Evolutionary conservation across 53 echinoderm and acorn worm genomes (phyloP).

Genomic region (Echinarachnius parma): DNA sequence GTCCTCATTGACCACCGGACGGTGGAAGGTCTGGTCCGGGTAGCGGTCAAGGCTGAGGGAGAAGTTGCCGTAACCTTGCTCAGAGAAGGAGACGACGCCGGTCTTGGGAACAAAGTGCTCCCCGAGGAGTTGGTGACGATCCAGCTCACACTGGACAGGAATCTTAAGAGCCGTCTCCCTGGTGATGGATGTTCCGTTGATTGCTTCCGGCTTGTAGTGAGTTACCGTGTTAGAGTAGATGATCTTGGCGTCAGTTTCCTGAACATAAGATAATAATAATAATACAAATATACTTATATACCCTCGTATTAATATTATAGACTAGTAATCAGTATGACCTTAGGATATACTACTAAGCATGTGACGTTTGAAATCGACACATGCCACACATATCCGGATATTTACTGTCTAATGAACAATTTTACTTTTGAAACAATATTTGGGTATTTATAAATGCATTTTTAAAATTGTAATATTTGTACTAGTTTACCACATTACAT

Average conservation of each 20-base stretch:
- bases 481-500: no score
- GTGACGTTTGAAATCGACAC: no score
- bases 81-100: neutral
- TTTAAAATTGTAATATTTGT: no score
- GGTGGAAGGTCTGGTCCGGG: conserved; percentile 7
- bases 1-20: conserved; percentile 1
- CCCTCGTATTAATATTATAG: no score
- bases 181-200: conserved; percentile 9
- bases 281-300: no score
- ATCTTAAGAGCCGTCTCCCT: conserved; percentile 13
- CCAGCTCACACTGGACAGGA: conserved; percentile 16
- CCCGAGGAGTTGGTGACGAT: conserved; percentile 7
- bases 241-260: conserved; percentile 23
- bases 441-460: no score
- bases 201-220: conserved; percentile 17
- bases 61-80: conserved; percentile 19
- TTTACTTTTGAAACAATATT: no score
- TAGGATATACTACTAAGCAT: no score
- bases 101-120: conserved; percentile 19
- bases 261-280: no score
- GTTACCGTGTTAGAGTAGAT: conserved; percentile 34
- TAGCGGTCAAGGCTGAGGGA: conserved; percentile 40
- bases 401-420: no score
- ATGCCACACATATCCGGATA: no score
- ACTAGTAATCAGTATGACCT: no score